phyloP scores from a whole-genome alignment of 2,888 invertebrate genomes.

The Ennomos erosarius region DNA sequence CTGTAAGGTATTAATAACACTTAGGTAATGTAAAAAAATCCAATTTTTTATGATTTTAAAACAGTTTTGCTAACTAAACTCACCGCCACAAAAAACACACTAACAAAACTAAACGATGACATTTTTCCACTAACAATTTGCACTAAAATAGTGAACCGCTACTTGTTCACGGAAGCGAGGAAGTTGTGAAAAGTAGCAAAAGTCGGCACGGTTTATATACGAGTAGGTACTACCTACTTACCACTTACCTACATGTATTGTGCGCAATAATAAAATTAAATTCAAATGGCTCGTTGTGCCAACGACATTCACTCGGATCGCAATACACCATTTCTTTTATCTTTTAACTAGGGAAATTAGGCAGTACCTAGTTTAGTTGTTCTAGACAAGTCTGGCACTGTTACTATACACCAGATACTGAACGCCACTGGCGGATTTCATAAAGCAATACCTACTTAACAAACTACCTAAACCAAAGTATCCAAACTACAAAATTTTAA shows the following conservation, averaged over 20 bases:
- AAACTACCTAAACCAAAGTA: too few species aligned
- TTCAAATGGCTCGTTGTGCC: slow-evolving; percentile 25
- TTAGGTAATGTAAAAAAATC: slow-evolving; percentile 11
- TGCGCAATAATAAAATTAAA: slow-evolving; percentile 20
- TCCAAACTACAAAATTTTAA: too few species aligned
- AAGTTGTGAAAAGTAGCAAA: slow-evolving; percentile 34
- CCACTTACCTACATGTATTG: not conserved
- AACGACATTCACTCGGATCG: slow-evolving; percentile 6
- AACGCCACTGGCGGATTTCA: too few species aligned
- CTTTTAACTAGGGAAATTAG: slow-evolving; percentile 7
- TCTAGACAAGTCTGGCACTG: not conserved
- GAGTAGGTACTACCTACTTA: not conserved
- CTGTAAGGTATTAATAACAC: slow-evolving; percentile 12
- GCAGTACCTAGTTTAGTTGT: slow-evolving; percentile 5
- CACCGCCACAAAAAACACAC: slow-evolving; percentile 39
- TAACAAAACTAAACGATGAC: slow-evolving; percentile 24
- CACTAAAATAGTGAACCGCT: slow-evolving; percentile 14
- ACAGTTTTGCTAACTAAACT: slow-evolving; percentile 25
- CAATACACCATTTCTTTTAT: slow-evolving; percentile 8
- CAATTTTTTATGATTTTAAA: not conserved
- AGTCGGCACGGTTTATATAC: slow-evolving; percentile 45
- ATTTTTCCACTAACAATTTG: slow-evolving; percentile 20
- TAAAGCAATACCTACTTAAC: too few species aligned
- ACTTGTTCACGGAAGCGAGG: slow-evolving; percentile 25
- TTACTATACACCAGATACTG: too few species aligned